A percentile compares a stretch with the other conserved stretches of the same genome.
Conservation (phyloP, 2,113 vertebrate genomes). For the Paratilapia polleni region DNA sequence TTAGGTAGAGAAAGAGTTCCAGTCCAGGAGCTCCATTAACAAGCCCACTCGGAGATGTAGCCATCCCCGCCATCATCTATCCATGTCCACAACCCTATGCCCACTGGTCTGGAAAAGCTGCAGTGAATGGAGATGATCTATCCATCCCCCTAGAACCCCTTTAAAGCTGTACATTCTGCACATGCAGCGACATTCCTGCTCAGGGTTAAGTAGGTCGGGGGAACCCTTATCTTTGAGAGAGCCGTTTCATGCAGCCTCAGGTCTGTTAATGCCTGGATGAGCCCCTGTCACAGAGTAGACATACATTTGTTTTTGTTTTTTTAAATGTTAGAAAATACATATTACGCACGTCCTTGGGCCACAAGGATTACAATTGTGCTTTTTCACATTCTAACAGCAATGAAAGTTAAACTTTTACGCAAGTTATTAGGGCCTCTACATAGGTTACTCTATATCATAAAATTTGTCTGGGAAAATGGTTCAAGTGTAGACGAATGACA, state of each 20-base stretch:
- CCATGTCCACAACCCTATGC: slow-evolving; percentile 56
- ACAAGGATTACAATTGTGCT: background rate
- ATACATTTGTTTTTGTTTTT: background rate
- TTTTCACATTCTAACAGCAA: background rate
- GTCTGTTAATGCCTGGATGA: slow-evolving; percentile 31
- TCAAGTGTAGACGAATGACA: background rate
- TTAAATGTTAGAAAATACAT: background rate
- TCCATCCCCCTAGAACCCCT: slow-evolving; percentile 52
- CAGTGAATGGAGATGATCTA: slow-evolving; percentile 69
- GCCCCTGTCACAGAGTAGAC: background rate
- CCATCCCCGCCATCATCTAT: slow-evolving; percentile 62
- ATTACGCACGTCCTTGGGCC: background rate
- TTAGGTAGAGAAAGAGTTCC: slow-evolving; percentile 55
- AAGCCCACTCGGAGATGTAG: slow-evolving; percentile 49
- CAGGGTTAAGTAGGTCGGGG: slow-evolving; percentile 67
- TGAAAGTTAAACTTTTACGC: background rate
- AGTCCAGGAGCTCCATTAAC: slow-evolving; percentile 38
- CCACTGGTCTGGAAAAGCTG: slow-evolving; percentile 73
- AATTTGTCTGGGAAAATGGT: slow-evolving; percentile 3
- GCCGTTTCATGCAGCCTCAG: slow-evolving; percentile 37
- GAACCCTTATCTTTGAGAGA: slow-evolving; percentile 65
- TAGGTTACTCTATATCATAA: background rate
- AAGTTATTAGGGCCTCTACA: background rate
- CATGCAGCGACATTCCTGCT: slow-evolving; percentile 73
- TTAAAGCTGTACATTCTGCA: slow-evolving; percentile 72